These are phyloP conservation scores for Tinamus guttatus DNA, from an alignment of 2,113 vertebrate species.

Conservation along the genomic window DNA sequence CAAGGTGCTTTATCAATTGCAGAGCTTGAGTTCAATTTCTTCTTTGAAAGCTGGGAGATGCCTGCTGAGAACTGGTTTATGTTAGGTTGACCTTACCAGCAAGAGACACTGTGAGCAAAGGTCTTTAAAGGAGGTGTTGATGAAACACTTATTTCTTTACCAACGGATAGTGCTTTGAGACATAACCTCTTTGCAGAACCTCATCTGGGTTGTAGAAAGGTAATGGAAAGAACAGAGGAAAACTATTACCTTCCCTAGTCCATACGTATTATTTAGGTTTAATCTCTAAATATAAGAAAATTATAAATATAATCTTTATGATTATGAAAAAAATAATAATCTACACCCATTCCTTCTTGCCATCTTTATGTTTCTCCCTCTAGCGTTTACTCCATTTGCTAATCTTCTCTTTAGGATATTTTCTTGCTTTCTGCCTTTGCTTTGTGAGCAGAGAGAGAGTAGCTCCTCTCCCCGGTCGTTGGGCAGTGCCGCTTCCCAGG, in stretches of 20 bases:
- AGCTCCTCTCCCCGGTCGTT: neutral
- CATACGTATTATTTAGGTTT: neutral
- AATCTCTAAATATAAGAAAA: neutral
- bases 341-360: neutral
- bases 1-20: slow-evolving; percentile 40
- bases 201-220: neutral
- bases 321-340: neutral
- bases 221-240: neutral
- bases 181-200: neutral
- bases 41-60: slow-evolving; percentile 31
- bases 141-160: slow-evolving; percentile 34
- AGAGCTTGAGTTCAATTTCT: neutral
- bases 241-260: neutral
- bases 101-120: slow-evolving; percentile 20
- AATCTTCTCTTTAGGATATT: neutral
- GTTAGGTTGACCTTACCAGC: slow-evolving; percentile 36
- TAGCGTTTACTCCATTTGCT: neutral
- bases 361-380: neutral
- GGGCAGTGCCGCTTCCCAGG: neutral
- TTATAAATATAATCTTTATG: too few species aligned
- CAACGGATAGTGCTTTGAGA: neutral
- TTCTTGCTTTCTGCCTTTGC: neutral
- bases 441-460: neutral
- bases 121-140: neutral
- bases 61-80: slow-evolving; percentile 54